phyloP scores from a whole-genome alignment of 1,140 invertebrate genomes.

The Drosophila ambigua region DNA sequence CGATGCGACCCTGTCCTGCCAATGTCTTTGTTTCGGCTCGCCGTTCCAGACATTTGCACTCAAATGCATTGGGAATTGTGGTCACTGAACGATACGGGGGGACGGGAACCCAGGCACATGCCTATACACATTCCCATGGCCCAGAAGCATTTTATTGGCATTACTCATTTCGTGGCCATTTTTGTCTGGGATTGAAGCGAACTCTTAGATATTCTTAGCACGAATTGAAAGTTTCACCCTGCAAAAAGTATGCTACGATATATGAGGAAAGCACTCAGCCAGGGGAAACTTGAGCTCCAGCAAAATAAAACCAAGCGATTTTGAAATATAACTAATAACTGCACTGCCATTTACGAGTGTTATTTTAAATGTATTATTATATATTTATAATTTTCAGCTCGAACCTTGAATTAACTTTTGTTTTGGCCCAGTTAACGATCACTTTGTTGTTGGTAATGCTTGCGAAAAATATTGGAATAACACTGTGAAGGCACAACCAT shows the following conservation, averaged over 20 bases:
- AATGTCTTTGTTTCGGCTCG: constrained; percentile 40
- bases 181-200: background rate
- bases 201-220: background rate
- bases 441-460: too few relatives aligned
- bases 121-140: constrained; percentile 52
- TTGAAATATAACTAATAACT: too few relatives aligned
- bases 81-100: constrained; percentile 52
- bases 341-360: too few relatives aligned
- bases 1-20: constrained; percentile 4
- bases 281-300: too few relatives aligned
- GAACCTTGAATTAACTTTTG: too few relatives aligned
- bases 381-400: too few relatives aligned
- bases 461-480: too few relatives aligned
- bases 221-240: background rate
- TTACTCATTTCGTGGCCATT: constrained; percentile 49
- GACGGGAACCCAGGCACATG: constrained; percentile 42
- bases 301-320: too few relatives aligned
- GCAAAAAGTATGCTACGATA: constrained; percentile 27
- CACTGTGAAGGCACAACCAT: too few relatives aligned
- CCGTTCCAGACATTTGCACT: constrained; percentile 74
- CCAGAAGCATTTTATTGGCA: constrained; percentile 55
- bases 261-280: background rate
- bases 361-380: too few relatives aligned
- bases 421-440: too few relatives aligned
- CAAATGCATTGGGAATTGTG: constrained; percentile 71